Conservation (phyloP, 2,113 vertebrate species). For the Cebidichthys violaceus region DNA sequence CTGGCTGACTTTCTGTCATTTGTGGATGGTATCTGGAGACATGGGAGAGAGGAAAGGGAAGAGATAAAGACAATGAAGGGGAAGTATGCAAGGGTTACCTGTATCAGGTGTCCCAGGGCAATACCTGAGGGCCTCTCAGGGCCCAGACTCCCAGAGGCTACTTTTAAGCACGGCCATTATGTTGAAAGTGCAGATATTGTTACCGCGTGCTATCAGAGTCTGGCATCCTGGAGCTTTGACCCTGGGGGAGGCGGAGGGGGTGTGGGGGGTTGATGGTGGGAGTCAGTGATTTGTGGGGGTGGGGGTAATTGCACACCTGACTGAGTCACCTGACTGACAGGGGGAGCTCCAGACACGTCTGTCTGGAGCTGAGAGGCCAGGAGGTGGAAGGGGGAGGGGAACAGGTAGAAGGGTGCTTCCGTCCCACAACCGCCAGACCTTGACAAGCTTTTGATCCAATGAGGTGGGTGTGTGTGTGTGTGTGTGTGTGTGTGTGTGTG, state of each 20-base stretch:
- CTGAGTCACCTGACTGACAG: slow-evolving; percentile 75
- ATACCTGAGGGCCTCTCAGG: slow-evolving; percentile 73
- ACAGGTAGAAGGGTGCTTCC: slow-evolving; percentile 64
- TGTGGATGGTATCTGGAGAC: slow-evolving; percentile 39
- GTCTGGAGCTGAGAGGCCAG: slow-evolving; percentile 62
- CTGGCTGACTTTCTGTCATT: slow-evolving; percentile 38
- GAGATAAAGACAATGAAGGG: slow-evolving; percentile 68
- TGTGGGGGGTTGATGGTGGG: slow-evolving; percentile 1
- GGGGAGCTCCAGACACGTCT: slow-evolving; percentile 63
- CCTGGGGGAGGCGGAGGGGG: not conserved
- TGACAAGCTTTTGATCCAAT: slow-evolving; percentile 69
- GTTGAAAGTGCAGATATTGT: slow-evolving; percentile 77
- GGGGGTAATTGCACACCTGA: slow-evolving; percentile 75
- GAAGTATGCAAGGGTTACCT: slow-evolving; percentile 70
- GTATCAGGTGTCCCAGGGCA: slow-evolving; percentile 80
- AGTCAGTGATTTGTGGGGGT: slow-evolving; percentile 35
- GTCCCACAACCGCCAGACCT: slow-evolving; percentile 59
- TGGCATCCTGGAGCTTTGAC: slow-evolving; percentile 74
- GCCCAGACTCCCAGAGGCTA: slow-evolving; percentile 65
- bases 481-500: slow-evolving; percentile 31
- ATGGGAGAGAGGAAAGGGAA: slow-evolving; percentile 44
- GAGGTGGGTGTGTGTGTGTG: slow-evolving; percentile 33
- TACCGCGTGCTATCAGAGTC: slow-evolving; percentile 73
- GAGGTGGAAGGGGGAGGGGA: slow-evolving; percentile 20
- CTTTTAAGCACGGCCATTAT: slow-evolving; percentile 75